Conservation (phyloP, 2,797 vertebrate species). For the Leptodactylus fallax region DNA sequence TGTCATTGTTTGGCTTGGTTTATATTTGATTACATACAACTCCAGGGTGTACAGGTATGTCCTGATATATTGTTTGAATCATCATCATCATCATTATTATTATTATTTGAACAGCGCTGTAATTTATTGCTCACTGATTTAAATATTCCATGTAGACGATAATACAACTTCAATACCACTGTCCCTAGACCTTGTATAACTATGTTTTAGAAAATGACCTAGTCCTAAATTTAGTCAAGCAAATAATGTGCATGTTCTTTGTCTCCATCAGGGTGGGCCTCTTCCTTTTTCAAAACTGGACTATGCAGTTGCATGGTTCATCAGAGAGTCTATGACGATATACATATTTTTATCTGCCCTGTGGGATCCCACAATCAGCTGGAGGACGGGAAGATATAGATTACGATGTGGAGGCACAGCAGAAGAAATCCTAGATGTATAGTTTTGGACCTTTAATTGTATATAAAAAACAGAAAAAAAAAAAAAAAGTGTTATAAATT, state of each 20-base stretch:
- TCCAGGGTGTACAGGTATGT: conserved; percentile 92
- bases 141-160: neutral
- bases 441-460: conserved; percentile 74
- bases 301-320: conserved; percentile 98
- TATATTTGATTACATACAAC: conserved; percentile 94
- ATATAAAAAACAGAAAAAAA: conserved; percentile 64
- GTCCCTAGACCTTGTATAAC: neutral
- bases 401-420: conserved; percentile 96
- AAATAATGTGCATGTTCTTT: neutral
- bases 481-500: conserved; percentile 79
- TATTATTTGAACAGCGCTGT: too few relatives aligned
- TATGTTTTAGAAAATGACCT: neutral
- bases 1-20: conserved; percentile 98
- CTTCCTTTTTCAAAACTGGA: conserved; percentile 95
- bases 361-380: conserved; percentile 98
- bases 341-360: conserved; percentile 97
- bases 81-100: neutral
- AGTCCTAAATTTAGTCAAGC: too few relatives aligned
- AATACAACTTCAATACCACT: neutral
- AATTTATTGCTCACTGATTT: neutral
- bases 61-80: neutral
- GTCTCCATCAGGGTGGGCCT: conserved; percentile 82
- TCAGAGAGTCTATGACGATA: conserved; percentile 96
- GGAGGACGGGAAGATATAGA: conserved; percentile 94
- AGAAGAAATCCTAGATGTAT: conserved; percentile 96